Conservation (phyloP, 2,888 invertebrate species). For the Scaptomyza caliginosa region DNA sequence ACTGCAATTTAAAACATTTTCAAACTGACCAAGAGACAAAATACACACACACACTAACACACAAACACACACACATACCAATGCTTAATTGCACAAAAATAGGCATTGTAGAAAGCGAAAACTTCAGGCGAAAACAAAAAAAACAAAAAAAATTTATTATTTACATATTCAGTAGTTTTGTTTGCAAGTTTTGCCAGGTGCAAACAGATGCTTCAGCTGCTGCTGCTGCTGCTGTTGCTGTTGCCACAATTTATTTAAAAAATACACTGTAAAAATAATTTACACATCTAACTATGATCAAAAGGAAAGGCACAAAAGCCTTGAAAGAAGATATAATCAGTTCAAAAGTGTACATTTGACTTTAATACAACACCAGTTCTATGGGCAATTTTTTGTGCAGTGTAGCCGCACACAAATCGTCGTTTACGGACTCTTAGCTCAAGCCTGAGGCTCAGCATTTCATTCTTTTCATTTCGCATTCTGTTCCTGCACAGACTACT, state of each 20-base stretch:
- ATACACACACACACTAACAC: background rate
- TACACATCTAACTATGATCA: no score
- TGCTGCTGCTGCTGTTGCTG: background rate
- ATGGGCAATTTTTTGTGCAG: no score
- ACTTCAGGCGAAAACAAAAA: background rate
- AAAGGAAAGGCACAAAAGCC: no score
- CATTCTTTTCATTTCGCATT: background rate
- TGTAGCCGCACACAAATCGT: background rate
- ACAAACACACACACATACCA: background rate
- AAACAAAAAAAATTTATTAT: background rate
- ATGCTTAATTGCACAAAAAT: slow-evolving; percentile 1
- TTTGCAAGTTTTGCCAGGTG: slow-evolving; percentile 11
- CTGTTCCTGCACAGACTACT: background rate
- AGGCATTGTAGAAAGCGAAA: background rate
- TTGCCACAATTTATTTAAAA: background rate
- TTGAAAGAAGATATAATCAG: no score
- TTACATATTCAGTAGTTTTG: slow-evolving; percentile 14
- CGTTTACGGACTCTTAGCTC: background rate
- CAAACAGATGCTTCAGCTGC: background rate
- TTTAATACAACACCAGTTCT: no score
- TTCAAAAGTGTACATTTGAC: no score
- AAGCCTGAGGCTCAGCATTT: background rate
- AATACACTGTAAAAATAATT: background rate
- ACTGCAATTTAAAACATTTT: slow-evolving; percentile 36
- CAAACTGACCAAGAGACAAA: slow-evolving; percentile 11